Percentiles rank a stretch among this genome's conserved stretches.
Conservation (phyloP, 2,888 invertebrate species). For the Epinotia demarniana region DNA sequence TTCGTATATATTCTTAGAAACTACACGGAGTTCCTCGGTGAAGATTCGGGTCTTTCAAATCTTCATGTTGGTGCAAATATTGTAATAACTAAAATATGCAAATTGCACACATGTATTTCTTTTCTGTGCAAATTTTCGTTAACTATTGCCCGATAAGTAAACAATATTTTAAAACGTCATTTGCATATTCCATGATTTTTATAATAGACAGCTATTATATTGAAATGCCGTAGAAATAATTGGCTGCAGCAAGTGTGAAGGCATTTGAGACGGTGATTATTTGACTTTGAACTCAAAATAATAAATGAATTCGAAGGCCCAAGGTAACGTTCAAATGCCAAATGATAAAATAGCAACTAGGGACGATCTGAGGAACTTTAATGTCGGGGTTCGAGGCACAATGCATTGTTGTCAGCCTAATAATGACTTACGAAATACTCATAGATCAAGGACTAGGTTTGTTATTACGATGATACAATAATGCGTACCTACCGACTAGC, state of each 20-base stretch:
- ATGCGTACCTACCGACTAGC: conserved; percentile 49
- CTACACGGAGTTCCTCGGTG: no score
- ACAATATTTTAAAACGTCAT: conserved; percentile 16
- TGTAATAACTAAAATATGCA: no score
- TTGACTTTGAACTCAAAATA: conserved; percentile 52
- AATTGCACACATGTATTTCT: no score
- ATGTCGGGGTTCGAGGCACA: conserved; percentile 57
- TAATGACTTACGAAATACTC: conserved; percentile 72
- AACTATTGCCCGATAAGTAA: background rate
- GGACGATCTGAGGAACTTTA: conserved; percentile 66
- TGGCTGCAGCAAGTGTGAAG: conserved; percentile 33
- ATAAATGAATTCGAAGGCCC: conserved; percentile 53
- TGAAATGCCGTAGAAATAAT: conserved; percentile 24
- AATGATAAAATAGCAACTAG: conserved; percentile 57
- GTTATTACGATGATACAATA: conserved; percentile 68
- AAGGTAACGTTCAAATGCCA: conserved; percentile 53
- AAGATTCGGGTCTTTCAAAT: background rate
- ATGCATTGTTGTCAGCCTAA: conserved; percentile 63
- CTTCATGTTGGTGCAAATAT: background rate
- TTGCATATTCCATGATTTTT: conserved; percentile 26
- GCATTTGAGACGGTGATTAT: conserved; percentile 50
- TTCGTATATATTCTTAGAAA: no score
- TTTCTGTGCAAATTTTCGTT: background rate
- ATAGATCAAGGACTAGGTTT: conserved; percentile 79
- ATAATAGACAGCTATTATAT: conserved; percentile 34